phyloP scores from a whole-genome alignment of 2,888 invertebrate species.

The Polietes domitor region DNA sequence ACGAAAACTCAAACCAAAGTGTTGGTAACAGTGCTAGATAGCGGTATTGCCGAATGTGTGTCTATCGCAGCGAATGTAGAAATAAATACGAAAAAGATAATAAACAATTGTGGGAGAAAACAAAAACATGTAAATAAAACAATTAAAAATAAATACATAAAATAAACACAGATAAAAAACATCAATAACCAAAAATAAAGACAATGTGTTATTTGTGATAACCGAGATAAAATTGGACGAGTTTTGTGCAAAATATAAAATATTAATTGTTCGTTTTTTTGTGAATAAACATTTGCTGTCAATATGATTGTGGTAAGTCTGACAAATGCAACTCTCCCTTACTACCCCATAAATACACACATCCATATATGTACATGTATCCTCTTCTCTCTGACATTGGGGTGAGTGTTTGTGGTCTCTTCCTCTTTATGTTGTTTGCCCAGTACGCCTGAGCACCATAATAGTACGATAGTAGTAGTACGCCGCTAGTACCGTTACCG shows the following conservation, averaged over 20 bases:
- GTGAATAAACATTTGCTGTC: conserved; percentile 1
- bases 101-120: conserved; percentile 19
- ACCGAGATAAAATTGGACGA: neutral
- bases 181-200: neutral
- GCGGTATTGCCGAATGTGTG: conserved; percentile 39
- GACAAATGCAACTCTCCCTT: neutral
- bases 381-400: neutral
- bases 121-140: conserved; percentile 10
- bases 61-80: neutral
- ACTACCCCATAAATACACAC: neutral
- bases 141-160: conserved; percentile 9
- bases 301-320: conserved; percentile 62
- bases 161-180: neutral
- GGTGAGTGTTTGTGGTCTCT: neutral
- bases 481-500: conserved; percentile 57
- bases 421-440: neutral
- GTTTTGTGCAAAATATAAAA: neutral
- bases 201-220: conserved; percentile 11
- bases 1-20: conserved; percentile 63
- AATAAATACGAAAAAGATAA: neutral
- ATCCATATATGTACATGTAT: neutral
- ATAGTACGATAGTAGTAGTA: conserved; percentile 58
- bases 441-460: conserved; percentile 58
- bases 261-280: neutral
- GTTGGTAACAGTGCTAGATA: conserved; percentile 56